Base-by-base conservation (phyloP, 2,888 invertebrate species). In the Polia nebulosa region DNA sequence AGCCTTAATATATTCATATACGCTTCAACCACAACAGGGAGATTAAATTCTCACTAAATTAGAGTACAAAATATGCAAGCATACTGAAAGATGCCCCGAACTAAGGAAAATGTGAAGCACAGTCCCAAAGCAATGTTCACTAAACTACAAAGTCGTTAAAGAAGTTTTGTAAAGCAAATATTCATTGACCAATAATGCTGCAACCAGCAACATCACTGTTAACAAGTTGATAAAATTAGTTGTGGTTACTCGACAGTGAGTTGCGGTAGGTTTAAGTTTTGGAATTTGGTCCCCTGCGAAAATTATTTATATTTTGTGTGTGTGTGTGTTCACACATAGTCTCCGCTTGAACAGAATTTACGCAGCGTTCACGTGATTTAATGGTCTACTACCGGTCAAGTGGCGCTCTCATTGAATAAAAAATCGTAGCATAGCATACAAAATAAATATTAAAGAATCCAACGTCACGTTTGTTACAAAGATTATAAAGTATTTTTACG, bases 31-130 rank as follows among this genome's bases (percentile, higher is more conserved):
- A 53, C 27, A 41, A 53, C 39, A 53, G 7, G 17, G 15, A 53
- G 39, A 74, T 74, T 55, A 25, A 34, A 55, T 55, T 55, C 53
- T 55, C 47, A 65, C 47, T 41, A 20, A 53, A 70, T 47, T 27
- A 63, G 2, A 13, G 25, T n/a, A 13, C 34, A 22, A 25, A 49
- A 55, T 36, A 71, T 55, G 34, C 7, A 41, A 49, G 17, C 17
- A 6, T 3, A 13, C 22, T 29, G 6, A 11, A 36, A 34, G 39
- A 29, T n/a, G 25, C 11, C 1, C 29, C 2, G 4, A 27, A 32
- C 32, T 45, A 27, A 45, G 20, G 13, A 45, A 45, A 45, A 25
- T 51, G 22, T 36, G 17, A 47, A 39, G 32, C 5, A 11, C 17
- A 22, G 36, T 27, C 39, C 51, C 61, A 32, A 22, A 20, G 45